These are phyloP conservation scores for Egretta garzetta DNA, from an alignment of 2,113 vertebrate species.

Conservation along the genomic window DNA sequence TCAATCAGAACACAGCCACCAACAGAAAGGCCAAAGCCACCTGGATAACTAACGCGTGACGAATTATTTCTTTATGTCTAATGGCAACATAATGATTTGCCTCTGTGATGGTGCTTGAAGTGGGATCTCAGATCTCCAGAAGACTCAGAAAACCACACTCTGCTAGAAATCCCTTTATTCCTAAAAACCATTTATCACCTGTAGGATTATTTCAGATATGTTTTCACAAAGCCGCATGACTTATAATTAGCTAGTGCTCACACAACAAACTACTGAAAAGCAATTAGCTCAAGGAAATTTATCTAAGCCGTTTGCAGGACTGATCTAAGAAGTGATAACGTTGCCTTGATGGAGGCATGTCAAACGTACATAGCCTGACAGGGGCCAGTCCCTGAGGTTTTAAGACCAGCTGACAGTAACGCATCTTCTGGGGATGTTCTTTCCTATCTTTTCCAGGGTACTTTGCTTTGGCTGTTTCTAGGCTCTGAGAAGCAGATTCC, in stretches of 20 bases:
- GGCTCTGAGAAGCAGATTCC: background rate
- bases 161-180: background rate
- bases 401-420: background rate
- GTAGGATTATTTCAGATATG: background rate
- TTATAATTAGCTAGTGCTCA: background rate
- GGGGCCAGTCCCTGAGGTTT: background rate
- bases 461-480: background rate
- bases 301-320: background rate
- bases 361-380: background rate
- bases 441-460: background rate
- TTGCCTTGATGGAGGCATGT: background rate
- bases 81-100: background rate
- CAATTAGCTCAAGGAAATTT: conserved; percentile 25
- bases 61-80: background rate
- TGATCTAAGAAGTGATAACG: background rate
- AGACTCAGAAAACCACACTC: background rate
- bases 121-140: background rate
- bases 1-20: background rate
- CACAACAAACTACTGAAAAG: conserved; percentile 33
- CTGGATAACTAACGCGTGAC: background rate
- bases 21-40: background rate
- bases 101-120: background rate
- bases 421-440: background rate
- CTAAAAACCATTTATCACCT: conserved; percentile 1
- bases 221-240: background rate